These are phyloP conservation scores for Micromesistius poutassou DNA, from an alignment of 2,797 vertebrate genomes.

Conservation along the genomic window DNA sequence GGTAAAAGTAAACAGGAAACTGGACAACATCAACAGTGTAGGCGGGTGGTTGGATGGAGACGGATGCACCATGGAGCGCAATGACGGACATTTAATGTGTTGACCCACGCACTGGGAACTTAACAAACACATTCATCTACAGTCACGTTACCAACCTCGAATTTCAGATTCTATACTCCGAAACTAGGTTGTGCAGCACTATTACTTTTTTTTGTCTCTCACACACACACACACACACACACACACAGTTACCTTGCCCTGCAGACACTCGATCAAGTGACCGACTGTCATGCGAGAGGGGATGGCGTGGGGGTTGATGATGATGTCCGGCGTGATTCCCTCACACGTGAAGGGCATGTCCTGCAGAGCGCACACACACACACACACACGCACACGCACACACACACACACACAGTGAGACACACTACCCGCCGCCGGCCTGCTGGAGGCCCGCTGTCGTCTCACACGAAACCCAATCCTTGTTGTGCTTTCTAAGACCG, in stretches of 20 bases:
- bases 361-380: constrained; percentile 52
- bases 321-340: constrained; percentile 97
- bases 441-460: background rate
- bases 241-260: constrained; percentile 87
- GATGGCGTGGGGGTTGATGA: constrained; percentile 98
- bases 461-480: background rate
- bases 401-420: background rate
- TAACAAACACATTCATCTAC: background rate
- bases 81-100: background rate
- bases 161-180: background rate
- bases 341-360: constrained; percentile 99
- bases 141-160: too few relatives aligned
- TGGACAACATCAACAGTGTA: background rate
- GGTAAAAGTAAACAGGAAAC: constrained; percentile 3
- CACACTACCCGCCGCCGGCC: background rate
- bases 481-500: background rate
- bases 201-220: background rate
- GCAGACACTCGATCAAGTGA: constrained; percentile 97
- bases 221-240: background rate
- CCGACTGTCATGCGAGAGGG: constrained; percentile 98
- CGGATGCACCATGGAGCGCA: background rate
- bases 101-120: background rate
- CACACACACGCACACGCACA: background rate
- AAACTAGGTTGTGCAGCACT: background rate
- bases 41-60: background rate